Evolutionary conservation across 1,140 invertebrate genomes (phyloP), one percentile per base, ranked within the genome.

Genomic region (Matsumurasca onukii): DNA sequence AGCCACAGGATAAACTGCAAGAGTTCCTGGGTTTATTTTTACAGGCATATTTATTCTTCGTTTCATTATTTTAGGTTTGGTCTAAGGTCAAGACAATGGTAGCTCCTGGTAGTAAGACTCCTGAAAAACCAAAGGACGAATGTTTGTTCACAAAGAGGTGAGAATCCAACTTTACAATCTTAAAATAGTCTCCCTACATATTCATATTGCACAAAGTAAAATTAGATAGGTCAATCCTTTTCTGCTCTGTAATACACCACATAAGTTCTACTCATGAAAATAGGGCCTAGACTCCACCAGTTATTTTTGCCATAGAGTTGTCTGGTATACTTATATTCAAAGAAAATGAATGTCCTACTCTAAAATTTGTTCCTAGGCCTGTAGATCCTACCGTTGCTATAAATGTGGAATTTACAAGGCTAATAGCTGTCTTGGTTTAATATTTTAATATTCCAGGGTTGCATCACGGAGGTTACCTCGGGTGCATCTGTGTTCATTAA

Each of bases 91-190:
- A 12, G 9, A 55, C 22, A 34, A 63, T 63, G 61, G 61, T 31
- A 5, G 61, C 39, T 20, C 3, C 30, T 20, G 61, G 61, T n/a
- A 3, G 15, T 3, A 63, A 45, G 22, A 63, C 61, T 17, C 61
- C 61, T 20, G 61, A 63, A 24, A 63, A 63, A 25, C 30, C 61
- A 9, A 63, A 63, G 34, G 61, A 20, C 3, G 61, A 20, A 63
- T 63, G 61, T 63, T 34, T 20, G 61, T 63, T 34, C 61, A 34
- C 22, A 63, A 63, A 63, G 61, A 63, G 61, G 61, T 63, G 13
- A 13, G 61, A n/a, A n/a, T n/a, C n/a, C n/a, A n/a, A n/a, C n/a
- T n/a, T n/a, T n/a, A n/a, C n/a, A n/a, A n/a, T n/a, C n/a, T n/a
- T n/a, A n/a, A n/a, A n/a, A n/a, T n/a, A n/a, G 17, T n/a, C n/a